These are phyloP conservation scores for Galerucella pusilla DNA, from an alignment of 2,888 invertebrate genomes.

Conservation along the genomic window DNA sequence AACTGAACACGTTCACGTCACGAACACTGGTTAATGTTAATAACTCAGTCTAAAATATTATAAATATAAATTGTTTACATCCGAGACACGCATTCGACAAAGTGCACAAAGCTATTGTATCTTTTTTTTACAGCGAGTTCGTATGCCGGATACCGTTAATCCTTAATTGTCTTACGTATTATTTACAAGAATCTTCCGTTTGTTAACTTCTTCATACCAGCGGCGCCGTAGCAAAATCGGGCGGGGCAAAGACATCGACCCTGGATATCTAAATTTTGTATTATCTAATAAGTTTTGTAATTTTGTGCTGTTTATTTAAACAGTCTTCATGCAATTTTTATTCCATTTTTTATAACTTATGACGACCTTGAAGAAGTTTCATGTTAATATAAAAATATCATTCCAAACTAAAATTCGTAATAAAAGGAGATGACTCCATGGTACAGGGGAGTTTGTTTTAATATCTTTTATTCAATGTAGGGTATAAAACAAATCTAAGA, in stretches of 20 bases:
- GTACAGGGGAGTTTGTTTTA: no score
- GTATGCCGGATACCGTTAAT: background rate
- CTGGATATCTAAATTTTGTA: no score
- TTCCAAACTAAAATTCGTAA: no score
- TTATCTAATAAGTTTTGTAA: no score
- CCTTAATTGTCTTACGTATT: background rate
- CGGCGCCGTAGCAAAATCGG: background rate
- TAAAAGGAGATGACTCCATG: no score
- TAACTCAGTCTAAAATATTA: background rate
- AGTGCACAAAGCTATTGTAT: background rate
- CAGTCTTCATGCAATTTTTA: no score
- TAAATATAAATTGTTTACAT: constrained; percentile 1
- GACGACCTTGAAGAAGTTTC: no score
- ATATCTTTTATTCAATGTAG: no score
- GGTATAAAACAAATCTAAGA: no score
- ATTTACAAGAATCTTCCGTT: background rate
- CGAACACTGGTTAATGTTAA: background rate
- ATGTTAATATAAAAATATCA: no score
- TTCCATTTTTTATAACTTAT: no score
- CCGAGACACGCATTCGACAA: background rate
- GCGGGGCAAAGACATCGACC: background rate
- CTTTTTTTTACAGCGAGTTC: background rate
- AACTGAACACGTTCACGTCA: background rate
- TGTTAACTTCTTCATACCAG: background rate
- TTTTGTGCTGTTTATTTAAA: no score